phyloP scores from a whole-genome alignment of 1,140 invertebrate genomes.

The Caenorhabditis brenneri region DNA sequence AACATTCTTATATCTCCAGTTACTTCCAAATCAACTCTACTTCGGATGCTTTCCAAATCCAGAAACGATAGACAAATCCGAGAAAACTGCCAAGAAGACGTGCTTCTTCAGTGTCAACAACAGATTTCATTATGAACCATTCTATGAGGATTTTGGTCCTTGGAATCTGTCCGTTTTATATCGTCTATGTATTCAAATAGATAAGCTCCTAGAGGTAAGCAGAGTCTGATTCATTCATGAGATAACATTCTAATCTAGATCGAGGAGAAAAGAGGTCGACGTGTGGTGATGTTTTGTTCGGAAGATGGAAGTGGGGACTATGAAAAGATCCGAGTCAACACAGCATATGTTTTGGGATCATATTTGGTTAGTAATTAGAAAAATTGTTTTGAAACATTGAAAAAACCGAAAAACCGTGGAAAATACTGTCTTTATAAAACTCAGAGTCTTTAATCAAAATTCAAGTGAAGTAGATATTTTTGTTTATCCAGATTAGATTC shows the following conservation, averaged over 20 bases:
- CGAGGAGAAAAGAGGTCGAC: slow-evolving; percentile 26
- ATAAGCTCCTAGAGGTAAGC: slow-evolving; percentile 81
- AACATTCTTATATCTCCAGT: not conserved
- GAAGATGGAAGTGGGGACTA: slow-evolving; percentile 76
- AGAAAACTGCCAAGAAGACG: not conserved
- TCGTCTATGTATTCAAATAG: slow-evolving; percentile 88
- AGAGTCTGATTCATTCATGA: slow-evolving; percentile 60
- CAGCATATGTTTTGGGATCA: slow-evolving; percentile 53
- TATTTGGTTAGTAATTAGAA: slow-evolving; percentile 44
- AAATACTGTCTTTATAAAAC: too few relatives aligned
- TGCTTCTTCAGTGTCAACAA: slow-evolving; percentile 72
- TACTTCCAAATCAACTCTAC: slow-evolving; percentile 52
- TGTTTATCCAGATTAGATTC: too few relatives aligned
- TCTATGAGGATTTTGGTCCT: slow-evolving; percentile 96
- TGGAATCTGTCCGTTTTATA: slow-evolving; percentile 93
- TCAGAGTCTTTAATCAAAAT: too few relatives aligned
- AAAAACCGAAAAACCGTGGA: not conserved
- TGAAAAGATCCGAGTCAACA: slow-evolving; percentile 57
- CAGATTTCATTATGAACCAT: slow-evolving; percentile 92
- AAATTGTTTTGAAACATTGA: not conserved
- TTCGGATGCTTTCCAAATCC: slow-evolving; percentile 47
- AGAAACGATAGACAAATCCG: not conserved
- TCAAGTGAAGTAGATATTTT: too few relatives aligned
- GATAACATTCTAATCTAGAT: slow-evolving; percentile 15
- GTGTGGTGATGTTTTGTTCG: slow-evolving; percentile 54